phyloP scores from a whole-genome alignment of 2,797 vertebrate species.

The Erethizon dorsatum region DNA sequence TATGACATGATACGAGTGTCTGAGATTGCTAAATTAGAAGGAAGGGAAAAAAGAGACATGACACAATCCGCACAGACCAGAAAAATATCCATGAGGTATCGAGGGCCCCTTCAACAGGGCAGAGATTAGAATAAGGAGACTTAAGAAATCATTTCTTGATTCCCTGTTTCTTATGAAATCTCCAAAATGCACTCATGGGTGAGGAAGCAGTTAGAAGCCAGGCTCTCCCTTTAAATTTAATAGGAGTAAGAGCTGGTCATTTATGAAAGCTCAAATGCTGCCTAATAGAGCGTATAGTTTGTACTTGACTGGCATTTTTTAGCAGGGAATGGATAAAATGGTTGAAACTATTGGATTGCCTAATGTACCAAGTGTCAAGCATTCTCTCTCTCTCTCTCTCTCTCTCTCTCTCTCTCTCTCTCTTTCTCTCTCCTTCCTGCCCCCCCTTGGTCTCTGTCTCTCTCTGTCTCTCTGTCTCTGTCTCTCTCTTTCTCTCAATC shows the following conservation, averaged over 20 bases:
- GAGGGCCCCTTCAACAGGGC: neutral
- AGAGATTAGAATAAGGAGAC: neutral
- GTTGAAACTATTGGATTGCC: neutral
- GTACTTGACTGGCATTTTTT: neutral
- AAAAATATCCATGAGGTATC: neutral
- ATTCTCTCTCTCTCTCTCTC: neutral
- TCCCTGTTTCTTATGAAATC: neutral
- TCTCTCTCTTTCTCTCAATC: neutral
- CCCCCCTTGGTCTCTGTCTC: neutral
- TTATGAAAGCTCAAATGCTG: neutral
- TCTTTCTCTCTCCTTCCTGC: accelerated
- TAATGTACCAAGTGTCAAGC: neutral
- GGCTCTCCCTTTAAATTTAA: neutral
- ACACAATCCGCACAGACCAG: neutral
- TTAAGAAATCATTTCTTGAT: neutral
- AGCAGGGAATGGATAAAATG: neutral
- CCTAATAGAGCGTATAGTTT: neutral
- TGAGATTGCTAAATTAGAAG: conserved; percentile 26
- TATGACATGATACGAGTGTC: neutral
- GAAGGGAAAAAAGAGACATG: accelerated
- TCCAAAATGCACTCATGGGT: neutral
- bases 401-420: neutral
- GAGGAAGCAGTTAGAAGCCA: conserved; percentile 9
- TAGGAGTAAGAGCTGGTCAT: neutral
- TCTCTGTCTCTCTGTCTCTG: accelerated